phyloP scores from a whole-genome alignment of 2,113 vertebrate genomes.

The Agapornis roseicollis region DNA sequence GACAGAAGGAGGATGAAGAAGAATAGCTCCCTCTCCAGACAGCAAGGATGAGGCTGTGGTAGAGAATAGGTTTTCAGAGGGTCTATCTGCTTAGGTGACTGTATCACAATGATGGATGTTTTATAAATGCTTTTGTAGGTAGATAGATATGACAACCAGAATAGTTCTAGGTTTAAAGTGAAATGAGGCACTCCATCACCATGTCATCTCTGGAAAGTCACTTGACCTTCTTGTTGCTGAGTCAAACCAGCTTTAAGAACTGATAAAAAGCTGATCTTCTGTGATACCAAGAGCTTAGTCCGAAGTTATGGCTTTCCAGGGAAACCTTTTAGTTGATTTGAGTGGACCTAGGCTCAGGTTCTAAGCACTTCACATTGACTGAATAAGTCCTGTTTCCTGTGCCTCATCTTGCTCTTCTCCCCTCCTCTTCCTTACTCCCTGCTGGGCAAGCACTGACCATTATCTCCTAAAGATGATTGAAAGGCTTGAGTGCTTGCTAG shows the following conservation, averaged over 20 bases:
- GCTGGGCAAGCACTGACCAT: rapidly evolving
- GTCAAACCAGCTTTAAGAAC: constrained; percentile 3
- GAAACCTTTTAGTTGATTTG: not conserved
- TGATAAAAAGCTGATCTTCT: constrained; percentile 23
- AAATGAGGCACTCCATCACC: constrained; percentile 51
- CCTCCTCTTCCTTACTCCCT: not conserved
- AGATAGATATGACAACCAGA: constrained; percentile 46
- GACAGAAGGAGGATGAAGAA: not conserved
- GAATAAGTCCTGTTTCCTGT: not conserved
- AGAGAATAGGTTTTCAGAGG: not conserved
- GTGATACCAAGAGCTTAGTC: not conserved
- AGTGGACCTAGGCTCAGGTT: not conserved
- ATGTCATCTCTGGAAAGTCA: constrained; percentile 28
- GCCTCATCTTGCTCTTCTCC: not conserved
- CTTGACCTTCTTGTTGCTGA: constrained; percentile 49
- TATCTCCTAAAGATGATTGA: not conserved
- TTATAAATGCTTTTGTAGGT: constrained; percentile 27
- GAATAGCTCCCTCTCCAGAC: constrained; percentile 17
- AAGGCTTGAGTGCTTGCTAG: not conserved
- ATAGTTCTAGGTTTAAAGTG: constrained; percentile 34
- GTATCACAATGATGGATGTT: constrained; percentile 27
- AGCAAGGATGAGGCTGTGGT: not conserved
- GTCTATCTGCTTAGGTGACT: not conserved
- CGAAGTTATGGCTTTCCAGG: not conserved
- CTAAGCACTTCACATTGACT: not conserved